Base-by-base conservation (phyloP, 2,797 vertebrate species). In the Argya squamiceps region DNA sequence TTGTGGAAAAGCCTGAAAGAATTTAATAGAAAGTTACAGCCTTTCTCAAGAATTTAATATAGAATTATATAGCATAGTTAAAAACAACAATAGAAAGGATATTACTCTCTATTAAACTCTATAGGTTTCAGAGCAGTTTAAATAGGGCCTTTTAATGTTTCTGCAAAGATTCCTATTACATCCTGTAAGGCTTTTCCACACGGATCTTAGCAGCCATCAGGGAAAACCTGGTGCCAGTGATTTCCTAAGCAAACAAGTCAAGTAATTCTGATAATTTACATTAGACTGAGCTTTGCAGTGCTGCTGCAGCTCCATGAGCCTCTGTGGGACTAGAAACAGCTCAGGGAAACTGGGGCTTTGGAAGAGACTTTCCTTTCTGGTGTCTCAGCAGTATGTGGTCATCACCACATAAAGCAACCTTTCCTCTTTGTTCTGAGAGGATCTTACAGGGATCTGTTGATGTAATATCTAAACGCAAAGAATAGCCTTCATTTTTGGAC, bases 31-130 rank as follows among this genome's bases (percentile, higher is more conserved):
- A 92, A 96, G 95, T 95, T 95, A 95, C 88, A 94, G 70, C 88
- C 65, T 95, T 96, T 92, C 93, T 95, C 92, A 96, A 96, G 93
- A 96, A 97, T 97, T 97, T 96, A 96, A 96, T 95, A 96, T 89
- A 74, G 91, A 95, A 95, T 94, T 96, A 97, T 97, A 96, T 91
- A 94, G 94, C 64, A 95, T 84, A 87, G 83, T 96, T 96, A 94
- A 96, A 95, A 96, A 95, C 94, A 94, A 94, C 83, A 88, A 95
- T 90, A 94, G 94, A 96, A 95, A 95, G 92, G 93, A 95, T 96
- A 96, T 96, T 94, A 92, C 94, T 89, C 88, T 88, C 94, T 94
- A 93, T 96, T 95, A 97, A 96, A 97, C 71, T 87, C 88, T 55
- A 65, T 53, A 80, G 79, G 83, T 93, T 97, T 95, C 92, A 77